phyloP scores from a whole-genome alignment of 2,797 vertebrate genomes.

The Hephaestus fuliginosus region DNA sequence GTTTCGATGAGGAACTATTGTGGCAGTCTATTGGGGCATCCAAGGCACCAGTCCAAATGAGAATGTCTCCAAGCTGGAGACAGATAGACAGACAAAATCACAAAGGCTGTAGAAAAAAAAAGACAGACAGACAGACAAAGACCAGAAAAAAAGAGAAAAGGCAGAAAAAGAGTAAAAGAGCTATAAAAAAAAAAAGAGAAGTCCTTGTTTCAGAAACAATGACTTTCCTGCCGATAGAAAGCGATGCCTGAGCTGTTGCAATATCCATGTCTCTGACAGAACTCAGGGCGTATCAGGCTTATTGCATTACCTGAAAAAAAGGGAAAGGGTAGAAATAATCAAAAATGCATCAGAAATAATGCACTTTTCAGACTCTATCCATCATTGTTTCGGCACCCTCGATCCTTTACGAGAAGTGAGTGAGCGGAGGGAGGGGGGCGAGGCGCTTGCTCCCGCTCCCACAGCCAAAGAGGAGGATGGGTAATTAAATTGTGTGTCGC shows the following conservation, averaged over 20 bases:
- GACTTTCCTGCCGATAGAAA: slow-evolving; percentile 76
- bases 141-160: slow-evolving; percentile 40
- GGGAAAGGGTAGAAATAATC: slow-evolving; percentile 86
- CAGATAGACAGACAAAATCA: slow-evolving; percentile 79
- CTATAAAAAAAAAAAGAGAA: slow-evolving; percentile 61
- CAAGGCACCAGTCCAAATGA: slow-evolving; percentile 81
- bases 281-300: slow-evolving; percentile 82
- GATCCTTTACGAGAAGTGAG: slow-evolving; percentile 86
- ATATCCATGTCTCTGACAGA: slow-evolving; percentile 86
- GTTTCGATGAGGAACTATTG: slow-evolving; percentile 81
- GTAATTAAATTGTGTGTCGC: slow-evolving; percentile 87
- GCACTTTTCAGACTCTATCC: slow-evolving; percentile 90
- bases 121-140: slow-evolving; percentile 77
- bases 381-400: slow-evolving; percentile 88
- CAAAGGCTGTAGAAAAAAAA: slow-evolving; percentile 87
- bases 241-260: slow-evolving; percentile 79
- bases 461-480: slow-evolving; percentile 81
- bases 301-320: slow-evolving; percentile 85
- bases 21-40: slow-evolving; percentile 74
- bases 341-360: slow-evolving; percentile 89
- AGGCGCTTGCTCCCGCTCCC: slow-evolving; percentile 76
- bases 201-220: slow-evolving; percentile 81
- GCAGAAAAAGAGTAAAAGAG: slow-evolving; percentile 75
- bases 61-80: slow-evolving; percentile 82
- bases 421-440: slow-evolving; percentile 71